Conservation (phyloP, 2,888 invertebrate species). For the Aporophyla nigra region DNA sequence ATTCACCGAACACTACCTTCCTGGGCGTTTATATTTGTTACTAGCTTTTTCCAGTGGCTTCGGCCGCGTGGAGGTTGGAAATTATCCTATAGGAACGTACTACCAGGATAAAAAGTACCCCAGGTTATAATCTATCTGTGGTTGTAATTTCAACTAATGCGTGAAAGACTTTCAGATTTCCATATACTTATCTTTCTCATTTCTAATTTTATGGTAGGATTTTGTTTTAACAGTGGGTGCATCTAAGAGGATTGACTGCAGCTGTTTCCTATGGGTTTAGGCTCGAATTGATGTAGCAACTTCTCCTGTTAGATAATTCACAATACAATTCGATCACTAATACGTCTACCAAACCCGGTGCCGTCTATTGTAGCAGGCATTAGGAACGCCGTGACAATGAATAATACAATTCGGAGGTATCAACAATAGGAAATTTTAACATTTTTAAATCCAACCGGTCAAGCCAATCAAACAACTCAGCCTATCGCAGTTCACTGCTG, state of each 20-base stretch:
- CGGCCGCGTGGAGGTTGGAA: too few species aligned
- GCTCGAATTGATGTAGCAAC: neutral
- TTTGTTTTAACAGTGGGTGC: too few species aligned
- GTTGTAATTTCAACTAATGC: too few species aligned
- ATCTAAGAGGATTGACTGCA: neutral
- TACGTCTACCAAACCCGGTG: neutral
- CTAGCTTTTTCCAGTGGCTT: too few species aligned
- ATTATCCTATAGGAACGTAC: too few species aligned
- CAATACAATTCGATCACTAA: neutral
- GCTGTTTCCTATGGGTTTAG: neutral
- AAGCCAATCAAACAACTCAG: neutral
- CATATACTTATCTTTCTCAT: too few species aligned
- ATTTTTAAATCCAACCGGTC: neutral
- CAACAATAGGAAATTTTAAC: neutral
- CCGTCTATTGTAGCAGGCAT: neutral
- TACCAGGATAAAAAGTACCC: too few species aligned
- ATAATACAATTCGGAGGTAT: neutral
- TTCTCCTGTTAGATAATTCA: neutral
- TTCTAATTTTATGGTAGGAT: too few species aligned
- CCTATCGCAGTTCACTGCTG: too few species aligned
- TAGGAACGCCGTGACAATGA: neutral
- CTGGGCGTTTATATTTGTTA: neutral
- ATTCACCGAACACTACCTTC: neutral
- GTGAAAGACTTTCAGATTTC: too few species aligned
- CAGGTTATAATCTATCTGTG: too few species aligned